Conservation (phyloP, 1,140 invertebrate species). For the Dryas iulia region DNA sequence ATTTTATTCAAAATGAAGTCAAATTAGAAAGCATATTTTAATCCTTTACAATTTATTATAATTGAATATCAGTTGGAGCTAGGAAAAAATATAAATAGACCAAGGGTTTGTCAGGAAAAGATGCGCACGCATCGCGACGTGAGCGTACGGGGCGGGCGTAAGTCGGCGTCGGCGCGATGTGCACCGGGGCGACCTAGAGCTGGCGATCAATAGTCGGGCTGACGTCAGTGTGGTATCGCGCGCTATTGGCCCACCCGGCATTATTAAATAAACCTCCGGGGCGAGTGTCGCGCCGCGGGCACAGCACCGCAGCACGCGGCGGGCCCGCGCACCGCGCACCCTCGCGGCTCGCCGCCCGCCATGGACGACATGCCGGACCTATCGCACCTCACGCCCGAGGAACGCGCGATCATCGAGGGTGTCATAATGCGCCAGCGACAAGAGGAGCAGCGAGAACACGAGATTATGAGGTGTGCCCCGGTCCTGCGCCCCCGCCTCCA, state of each 20-base stretch:
- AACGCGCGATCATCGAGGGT: constrained; percentile 97
- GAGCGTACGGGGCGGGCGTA: constrained; percentile 46
- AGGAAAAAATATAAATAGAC: constrained; percentile 32
- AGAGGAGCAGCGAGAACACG: constrained; percentile 97
- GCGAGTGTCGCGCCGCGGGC: constrained; percentile 69
- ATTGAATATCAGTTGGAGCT: not conserved
- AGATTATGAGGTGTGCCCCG: constrained; percentile 93
- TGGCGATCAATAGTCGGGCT: constrained; percentile 67
- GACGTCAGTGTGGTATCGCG: constrained; percentile 70
- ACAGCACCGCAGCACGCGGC: constrained; percentile 75
- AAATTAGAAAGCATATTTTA: not conserved
- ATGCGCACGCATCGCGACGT: constrained; percentile 58
- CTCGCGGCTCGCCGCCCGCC: constrained; percentile 67
- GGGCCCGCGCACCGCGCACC: constrained; percentile 67
- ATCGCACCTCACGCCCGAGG: constrained; percentile 98
- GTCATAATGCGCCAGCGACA: constrained; percentile 97
- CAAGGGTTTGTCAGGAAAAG: constrained; percentile 20
- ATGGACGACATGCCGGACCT: constrained; percentile 96
- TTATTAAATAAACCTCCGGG: constrained; percentile 74
- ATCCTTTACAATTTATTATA: not conserved
- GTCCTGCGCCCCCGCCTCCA: constrained; percentile 35
- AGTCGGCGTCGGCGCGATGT: constrained; percentile 40
- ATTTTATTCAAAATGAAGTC: not conserved
- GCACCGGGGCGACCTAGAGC: constrained; percentile 36
- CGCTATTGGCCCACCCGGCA: constrained; percentile 73